Percentiles rank a stretch among this genome's conserved stretches.
These are phyloP conservation scores for Caerostris extrusa DNA, from an alignment of 1,140 invertebrate species.

Conservation along the genomic window DNA sequence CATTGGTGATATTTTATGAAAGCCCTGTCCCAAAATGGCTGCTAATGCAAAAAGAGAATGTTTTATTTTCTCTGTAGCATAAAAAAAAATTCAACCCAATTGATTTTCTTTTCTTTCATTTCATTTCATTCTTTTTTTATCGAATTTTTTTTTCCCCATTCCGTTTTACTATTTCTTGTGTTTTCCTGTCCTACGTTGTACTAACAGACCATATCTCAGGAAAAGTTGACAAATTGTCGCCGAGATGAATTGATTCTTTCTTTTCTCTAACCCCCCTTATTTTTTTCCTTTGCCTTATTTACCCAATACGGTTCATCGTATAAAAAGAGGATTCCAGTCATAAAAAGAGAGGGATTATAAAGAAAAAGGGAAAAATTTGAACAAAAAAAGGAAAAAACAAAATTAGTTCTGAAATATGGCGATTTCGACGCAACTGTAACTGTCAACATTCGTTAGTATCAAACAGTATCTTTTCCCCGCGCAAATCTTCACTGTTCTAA, in stretches of 20 bases:
- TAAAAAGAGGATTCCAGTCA: too few relatives aligned
- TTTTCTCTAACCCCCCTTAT: not conserved
- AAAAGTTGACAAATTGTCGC: conserved; percentile 74
- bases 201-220: conserved; percentile 53
- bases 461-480: too few relatives aligned
- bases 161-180: conserved; percentile 46
- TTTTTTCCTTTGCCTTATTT: not conserved
- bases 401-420: too few relatives aligned
- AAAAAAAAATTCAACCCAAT: conserved; percentile 16
- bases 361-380: not conserved
- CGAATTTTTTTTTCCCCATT: conserved; percentile 31
- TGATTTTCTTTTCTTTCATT: conserved; percentile 24
- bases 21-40: conserved; percentile 18
- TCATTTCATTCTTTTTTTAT: conserved; percentile 29
- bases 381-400: too few relatives aligned
- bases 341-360: not conserved
- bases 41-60: not conserved
- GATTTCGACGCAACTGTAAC: too few relatives aligned
- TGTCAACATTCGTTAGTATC: too few relatives aligned
- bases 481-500: too few relatives aligned
- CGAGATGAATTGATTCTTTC: conserved; percentile 63
- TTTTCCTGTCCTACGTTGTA: conserved; percentile 55
- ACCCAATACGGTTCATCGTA: too few relatives aligned
- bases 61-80: not conserved
- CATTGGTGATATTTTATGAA: conserved; percentile 1